Conservation (phyloP, 2,888 invertebrate genomes). For the Lasioglossum leucozonium region DNA sequence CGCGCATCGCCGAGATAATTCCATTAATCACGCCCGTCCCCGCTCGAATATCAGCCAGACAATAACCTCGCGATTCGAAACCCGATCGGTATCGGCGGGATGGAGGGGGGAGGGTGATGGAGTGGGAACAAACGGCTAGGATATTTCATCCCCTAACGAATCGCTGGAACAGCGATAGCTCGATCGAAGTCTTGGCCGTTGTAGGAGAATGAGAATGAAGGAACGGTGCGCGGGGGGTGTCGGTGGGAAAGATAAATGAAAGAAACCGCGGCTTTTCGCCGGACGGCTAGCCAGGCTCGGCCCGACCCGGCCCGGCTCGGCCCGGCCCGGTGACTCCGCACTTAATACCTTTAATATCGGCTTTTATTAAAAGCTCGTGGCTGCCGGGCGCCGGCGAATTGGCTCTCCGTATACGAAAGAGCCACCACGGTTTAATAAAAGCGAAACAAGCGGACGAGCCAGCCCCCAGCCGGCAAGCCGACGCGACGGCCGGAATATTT, state of each 20-base stretch:
- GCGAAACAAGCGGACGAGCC: conserved; percentile 65
- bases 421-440: conserved; percentile 66
- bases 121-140: background rate
- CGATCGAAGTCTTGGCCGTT: conserved; percentile 1
- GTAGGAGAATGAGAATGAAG: background rate
- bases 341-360: conserved; percentile 76
- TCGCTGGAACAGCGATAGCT: conserved; percentile 22
- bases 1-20: background rate
- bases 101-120: background rate
- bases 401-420: conserved; percentile 31
- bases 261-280: conserved; percentile 46
- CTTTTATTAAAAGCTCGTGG: conserved; percentile 72
- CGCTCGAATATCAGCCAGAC: conserved; percentile 8
- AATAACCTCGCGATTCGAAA: conserved; percentile 8
- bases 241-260: conserved; percentile 52
- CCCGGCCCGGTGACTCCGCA: conserved; percentile 61
- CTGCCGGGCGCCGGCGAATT: background rate
- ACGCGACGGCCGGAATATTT: conserved; percentile 68
- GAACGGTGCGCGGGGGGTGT: background rate
- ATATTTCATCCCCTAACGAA: conserved; percentile 13
- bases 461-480: conserved; percentile 46
- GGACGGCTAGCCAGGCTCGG: background rate
- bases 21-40: background rate
- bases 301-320: no score
- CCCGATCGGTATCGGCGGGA: background rate